Percentiles rank a stretch among this genome's conserved stretches.
Evolutionary conservation across 2,113 vertebrate species (phyloP).

Genomic region (Myiagra hebetior): DNA sequence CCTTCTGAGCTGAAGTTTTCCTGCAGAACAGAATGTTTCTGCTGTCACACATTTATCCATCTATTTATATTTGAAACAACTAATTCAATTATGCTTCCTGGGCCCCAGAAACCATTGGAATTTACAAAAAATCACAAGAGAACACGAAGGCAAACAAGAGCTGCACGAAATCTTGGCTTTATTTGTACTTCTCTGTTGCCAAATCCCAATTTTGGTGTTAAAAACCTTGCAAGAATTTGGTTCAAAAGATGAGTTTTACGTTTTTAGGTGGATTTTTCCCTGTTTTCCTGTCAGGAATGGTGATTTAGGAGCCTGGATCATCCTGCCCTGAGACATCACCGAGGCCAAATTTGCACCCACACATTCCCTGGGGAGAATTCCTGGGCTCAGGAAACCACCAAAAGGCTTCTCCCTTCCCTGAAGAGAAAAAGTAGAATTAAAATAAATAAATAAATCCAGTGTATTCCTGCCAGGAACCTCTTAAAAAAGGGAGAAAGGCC

Average conservation of each 20-base stretch:
- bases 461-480: not conserved
- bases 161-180: not conserved
- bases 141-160: not conserved
- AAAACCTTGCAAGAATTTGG: not conserved
- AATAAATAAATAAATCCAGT: not conserved
- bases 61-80: not conserved
- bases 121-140: not conserved
- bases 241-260: not conserved
- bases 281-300: not conserved
- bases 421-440: not conserved
- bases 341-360: not conserved
- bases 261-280: not conserved
- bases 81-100: not conserved
- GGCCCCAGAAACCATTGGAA: not conserved
- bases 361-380: not conserved
- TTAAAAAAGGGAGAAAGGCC: not conserved
- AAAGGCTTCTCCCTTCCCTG: not conserved
- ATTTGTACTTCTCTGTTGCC: not conserved
- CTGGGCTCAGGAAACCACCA: not conserved
- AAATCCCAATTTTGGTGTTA: not conserved
- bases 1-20: not conserved
- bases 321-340: not conserved
- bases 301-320: not conserved
- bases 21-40: not conserved
- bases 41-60: not conserved